Conservation (phyloP, 2,113 vertebrate genomes). For the Macaca mulatta region DNA sequence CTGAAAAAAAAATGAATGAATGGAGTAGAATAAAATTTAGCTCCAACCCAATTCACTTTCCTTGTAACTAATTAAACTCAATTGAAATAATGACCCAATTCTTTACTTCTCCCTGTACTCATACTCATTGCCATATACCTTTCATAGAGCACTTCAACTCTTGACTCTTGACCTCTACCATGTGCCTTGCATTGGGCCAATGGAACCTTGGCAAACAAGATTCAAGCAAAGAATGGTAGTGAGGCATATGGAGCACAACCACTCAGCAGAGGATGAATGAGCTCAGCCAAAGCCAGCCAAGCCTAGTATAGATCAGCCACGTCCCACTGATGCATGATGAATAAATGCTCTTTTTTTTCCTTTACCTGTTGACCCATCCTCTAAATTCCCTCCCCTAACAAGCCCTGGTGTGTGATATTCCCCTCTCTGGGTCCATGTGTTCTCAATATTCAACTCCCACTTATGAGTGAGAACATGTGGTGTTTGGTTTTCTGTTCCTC, state of each 20-base stretch:
- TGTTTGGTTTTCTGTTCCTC: too few relatives aligned
- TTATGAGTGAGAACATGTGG: too few relatives aligned
- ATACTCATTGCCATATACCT: neutral
- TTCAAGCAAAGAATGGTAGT: neutral
- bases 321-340: neutral
- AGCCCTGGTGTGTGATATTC: too few relatives aligned
- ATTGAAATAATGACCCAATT: neutral
- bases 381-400: too few relatives aligned
- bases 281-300: neutral
- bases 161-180: neutral
- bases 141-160: neutral
- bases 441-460: too few relatives aligned
- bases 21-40: neutral
- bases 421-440: too few relatives aligned
- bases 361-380: too few relatives aligned
- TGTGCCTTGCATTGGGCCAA: neutral
- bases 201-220: neutral
- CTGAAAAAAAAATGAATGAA: neutral
- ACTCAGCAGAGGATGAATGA: neutral
- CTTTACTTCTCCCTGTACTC: neutral
- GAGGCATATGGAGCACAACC: neutral
- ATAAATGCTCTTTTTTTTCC: neutral
- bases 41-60: neutral
- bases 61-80: neutral
- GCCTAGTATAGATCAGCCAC: neutral